These are phyloP conservation scores for Lissocephala sabroskyi DNA, from an alignment of 2,888 invertebrate species.

Conservation along the genomic window DNA sequence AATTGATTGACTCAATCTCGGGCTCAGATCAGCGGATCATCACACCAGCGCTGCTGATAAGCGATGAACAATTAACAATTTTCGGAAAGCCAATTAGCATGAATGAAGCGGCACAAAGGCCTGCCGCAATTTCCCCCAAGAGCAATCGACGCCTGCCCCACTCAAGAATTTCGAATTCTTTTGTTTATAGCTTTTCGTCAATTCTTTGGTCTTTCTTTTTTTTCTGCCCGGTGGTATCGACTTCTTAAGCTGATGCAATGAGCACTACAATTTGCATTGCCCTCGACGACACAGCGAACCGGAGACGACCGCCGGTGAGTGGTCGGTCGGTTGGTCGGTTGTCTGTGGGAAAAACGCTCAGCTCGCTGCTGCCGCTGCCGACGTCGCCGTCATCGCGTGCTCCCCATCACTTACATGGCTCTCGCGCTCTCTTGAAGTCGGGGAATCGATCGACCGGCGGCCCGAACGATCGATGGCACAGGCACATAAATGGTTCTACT, in stretches of 20 bases:
- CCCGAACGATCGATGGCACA: not conserved
- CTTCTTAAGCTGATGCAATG: conserved; percentile 60
- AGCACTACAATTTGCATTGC: conserved; percentile 38
- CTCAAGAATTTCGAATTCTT: conserved; percentile 1
- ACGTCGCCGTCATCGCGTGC: not conserved
- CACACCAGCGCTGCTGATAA: conserved; percentile 1
- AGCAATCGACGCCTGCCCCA: too few relatives aligned
- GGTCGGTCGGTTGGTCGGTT: not conserved
- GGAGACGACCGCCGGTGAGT: too few relatives aligned
- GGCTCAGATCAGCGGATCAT: conserved; percentile 18
- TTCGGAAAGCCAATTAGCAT: conserved; percentile 19
- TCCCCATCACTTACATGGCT: conserved; percentile 2
- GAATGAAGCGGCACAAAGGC: conserved; percentile 25
- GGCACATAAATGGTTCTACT: conserved; percentile 50
- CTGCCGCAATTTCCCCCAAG: too few relatives aligned
- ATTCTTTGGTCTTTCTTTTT: conserved; percentile 5
- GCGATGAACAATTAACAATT: conserved; percentile 1
- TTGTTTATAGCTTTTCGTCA: not conserved
- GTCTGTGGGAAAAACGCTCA: not conserved
- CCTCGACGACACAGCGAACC: conserved; percentile 9
- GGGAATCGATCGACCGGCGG: not conserved
- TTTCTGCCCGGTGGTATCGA: conserved; percentile 27
- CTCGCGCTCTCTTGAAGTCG: not conserved
- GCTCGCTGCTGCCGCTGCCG: too few relatives aligned
- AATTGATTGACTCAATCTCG: conserved; percentile 31